Conservation (phyloP, 2,113 vertebrate genomes). For the Galeopterus variegatus region DNA sequence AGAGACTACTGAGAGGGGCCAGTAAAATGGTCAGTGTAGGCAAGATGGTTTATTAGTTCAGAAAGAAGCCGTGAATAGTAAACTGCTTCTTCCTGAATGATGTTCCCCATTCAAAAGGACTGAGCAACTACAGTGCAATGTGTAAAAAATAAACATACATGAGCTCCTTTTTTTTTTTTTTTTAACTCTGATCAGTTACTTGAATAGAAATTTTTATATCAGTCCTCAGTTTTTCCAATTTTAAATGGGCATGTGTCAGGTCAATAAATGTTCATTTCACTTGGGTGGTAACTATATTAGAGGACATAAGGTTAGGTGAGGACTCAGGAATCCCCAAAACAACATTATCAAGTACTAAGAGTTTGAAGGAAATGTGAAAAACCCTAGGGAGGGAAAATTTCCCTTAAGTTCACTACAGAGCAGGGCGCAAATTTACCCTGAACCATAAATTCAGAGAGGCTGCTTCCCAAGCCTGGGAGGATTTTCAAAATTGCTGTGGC, state of each 20-base stretch:
- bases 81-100: not conserved
- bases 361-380: constrained; percentile 41
- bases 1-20: not conserved
- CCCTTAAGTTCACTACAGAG: not conserved
- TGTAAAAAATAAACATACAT: not conserved
- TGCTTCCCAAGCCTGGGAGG: not conserved
- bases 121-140: not conserved
- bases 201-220: not conserved
- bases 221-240: not conserved
- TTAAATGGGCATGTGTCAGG: not conserved
- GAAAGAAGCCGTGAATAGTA: not conserved
- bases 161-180: not conserved
- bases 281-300: not conserved
- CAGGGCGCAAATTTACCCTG: not conserved
- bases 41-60: not conserved
- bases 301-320: not conserved
- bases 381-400: not conserved
- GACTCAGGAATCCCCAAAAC: not conserved
- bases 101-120: not conserved
- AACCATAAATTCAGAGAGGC: constrained; percentile 8
- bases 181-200: not conserved
- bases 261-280: not conserved
- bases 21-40: not conserved
- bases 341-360: not conserved
- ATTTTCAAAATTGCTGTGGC: not conserved